Base-by-base conservation (phyloP, 2,113 vertebrate species). In the Tetraodon nigroviridis region DNA sequence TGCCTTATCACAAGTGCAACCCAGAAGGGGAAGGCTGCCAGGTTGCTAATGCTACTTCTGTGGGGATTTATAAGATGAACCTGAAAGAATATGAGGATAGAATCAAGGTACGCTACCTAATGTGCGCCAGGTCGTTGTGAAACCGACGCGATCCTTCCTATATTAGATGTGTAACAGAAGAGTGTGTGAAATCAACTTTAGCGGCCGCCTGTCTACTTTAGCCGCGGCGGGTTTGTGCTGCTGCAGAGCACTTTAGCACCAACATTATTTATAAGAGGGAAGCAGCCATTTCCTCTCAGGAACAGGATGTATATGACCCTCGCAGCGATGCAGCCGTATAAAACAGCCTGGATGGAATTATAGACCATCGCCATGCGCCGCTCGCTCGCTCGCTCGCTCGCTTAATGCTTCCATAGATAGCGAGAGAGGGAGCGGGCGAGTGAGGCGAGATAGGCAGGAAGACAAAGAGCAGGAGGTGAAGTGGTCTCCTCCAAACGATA, bases 191-290 rank as follows among this genome's bases (percentile, higher is more conserved):
- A 71, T 6, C 48, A 37, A 14, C 56, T 65, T 55, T 20, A 49
- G 29, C 5, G 50, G 11, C 21, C 18, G 48, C 11, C 45, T 18
- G 22, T 52, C 37, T 40, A 41, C 18, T 65, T 20, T 19, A 14
- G 18, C 48, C n/a, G 5, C 37, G n/a, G 20, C 41, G 61, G 18
- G 73, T 57, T 51, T 27, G 1, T 40, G 41, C 21, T n/a, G 72
- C 63, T 55, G 74, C 64, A 59, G 66, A 76, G 81, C 78, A 78
- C 78, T 84, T 78, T 81, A 69, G 14, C 64, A 29, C 55, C 64
- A 17, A 64, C 73, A 64, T 83, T 78, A 81, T 80, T 83, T 80
- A 80, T 80, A 80, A 72, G 73, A 72, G 32, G 45, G 81, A 73
- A 81, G 81, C 63, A 49, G 75, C 72, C 66, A 60, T 65, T 78